These are phyloP conservation scores for Amphipyra berbera DNA, from an alignment of 2,888 invertebrate genomes.

Conservation along the genomic window DNA sequence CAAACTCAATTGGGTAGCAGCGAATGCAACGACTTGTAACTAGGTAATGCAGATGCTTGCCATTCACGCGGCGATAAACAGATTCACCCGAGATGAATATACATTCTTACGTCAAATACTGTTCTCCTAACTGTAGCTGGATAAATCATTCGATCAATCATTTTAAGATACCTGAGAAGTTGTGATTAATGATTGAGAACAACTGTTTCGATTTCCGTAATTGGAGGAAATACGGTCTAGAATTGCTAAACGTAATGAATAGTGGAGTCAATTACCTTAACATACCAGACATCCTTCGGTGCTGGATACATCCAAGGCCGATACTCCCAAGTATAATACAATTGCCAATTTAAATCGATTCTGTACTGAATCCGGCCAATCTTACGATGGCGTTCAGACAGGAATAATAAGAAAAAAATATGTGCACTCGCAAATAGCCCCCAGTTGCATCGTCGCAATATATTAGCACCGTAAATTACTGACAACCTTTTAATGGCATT, in stretches of 20 bases:
- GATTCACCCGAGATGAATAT: slow-evolving; percentile 6
- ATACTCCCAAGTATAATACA: slow-evolving; percentile 27
- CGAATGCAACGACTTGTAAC: slow-evolving; percentile 6
- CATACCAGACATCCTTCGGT: slow-evolving; percentile 30
- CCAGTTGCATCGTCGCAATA: slow-evolving; percentile 29
- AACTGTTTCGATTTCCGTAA: slow-evolving; percentile 14
- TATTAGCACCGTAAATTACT: slow-evolving; percentile 33
- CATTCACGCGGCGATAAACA: slow-evolving; percentile 5
- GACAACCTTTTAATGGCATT: slow-evolving; percentile 22
- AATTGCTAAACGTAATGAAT: slow-evolving; percentile 23
- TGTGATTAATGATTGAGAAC: slow-evolving; percentile 20
- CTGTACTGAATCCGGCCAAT: slow-evolving; percentile 35
- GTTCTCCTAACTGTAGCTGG: slow-evolving; percentile 25
- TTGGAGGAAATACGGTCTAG: slow-evolving; percentile 36
- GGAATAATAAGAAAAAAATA: slow-evolving; percentile 29
- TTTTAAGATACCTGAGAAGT: slow-evolving; percentile 8
- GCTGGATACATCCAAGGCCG: slow-evolving; percentile 32
- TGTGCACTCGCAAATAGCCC: slow-evolving; percentile 47
- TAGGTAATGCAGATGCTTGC: background rate
- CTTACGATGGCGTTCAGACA: slow-evolving; percentile 22
- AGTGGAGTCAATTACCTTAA: slow-evolving; percentile 29
- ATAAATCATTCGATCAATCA: slow-evolving; percentile 14
- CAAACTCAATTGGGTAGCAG: slow-evolving; percentile 11
- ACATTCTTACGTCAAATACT: slow-evolving; percentile 19
- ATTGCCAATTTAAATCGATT: slow-evolving; percentile 48